Base-by-base conservation (phyloP, 2,113 vertebrate species). In the Calonectris borealis region DNA sequence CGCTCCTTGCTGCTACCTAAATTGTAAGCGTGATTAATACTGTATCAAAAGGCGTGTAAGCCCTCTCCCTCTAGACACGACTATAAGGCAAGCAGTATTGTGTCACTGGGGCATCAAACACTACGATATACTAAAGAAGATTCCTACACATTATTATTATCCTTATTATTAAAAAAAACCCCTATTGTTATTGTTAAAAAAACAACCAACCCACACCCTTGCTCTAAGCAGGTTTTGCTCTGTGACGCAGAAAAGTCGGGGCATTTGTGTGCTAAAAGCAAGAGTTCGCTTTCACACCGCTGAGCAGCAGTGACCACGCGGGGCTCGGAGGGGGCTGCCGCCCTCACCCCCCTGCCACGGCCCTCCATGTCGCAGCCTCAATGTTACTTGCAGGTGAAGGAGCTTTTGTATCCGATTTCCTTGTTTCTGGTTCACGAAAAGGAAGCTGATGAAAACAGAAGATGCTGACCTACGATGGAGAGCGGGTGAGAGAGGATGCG, bases 31-130 rank as follows among this genome's bases (percentile, higher is more conserved):
- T 88, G 85, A 42, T 84, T 96, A 96, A 78, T 87, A 92, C 21
- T 10, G 78, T 95, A 96, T 90, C 93, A 95, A 97, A 97, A 95
- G 2, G 36, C 93, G 83, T 94, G 89, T 88, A 62, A 65, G 15
- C 86, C 95, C 76, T 86, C 90, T 95, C 75, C 92, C 91, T 92
- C 96, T 94, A 96, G 91, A 85, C 93, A 71, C 88, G 88, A 94
- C 72, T 51, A 52, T 98, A 96, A 97, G 97, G 94, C 95, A 97
- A 97, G 93, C 94, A 97, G 96, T 92, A 97, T 93, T 96, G 96
- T 97, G 96, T 91, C 96, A 86, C 93, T 42, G 92, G 95, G 92
- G 87, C 91, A 83, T 95, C 94, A 68, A 83, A 91, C 94, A 79
- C 94, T 86, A 93, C 46, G 83, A 84, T 91, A 85, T 64, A 42